Conservation (phyloP, 2,113 vertebrate genomes). For the Chaetorhynchus papuensis region DNA sequence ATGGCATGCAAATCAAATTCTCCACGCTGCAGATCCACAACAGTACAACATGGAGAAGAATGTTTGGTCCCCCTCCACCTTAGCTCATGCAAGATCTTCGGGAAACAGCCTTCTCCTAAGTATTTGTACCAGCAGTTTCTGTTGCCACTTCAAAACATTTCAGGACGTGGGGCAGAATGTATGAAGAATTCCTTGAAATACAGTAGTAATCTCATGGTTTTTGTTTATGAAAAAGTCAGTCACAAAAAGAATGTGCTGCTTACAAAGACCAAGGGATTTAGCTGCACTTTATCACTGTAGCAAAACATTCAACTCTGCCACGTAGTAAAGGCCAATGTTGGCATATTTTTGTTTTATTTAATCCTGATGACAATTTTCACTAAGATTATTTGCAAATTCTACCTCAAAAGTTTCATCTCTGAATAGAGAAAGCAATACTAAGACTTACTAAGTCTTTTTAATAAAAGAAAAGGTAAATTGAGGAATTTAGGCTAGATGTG, state of each 20-base stretch:
- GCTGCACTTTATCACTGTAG: not conserved
- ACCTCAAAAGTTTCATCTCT: not conserved
- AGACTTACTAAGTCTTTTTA: not conserved
- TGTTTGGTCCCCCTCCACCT: not conserved
- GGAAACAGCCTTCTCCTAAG: not conserved
- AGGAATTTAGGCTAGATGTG: not conserved
- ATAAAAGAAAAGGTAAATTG: not conserved
- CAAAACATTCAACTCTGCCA: not conserved
- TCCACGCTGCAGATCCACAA: rapidly evolving
- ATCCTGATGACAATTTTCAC: not conserved
- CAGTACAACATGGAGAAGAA: not conserved
- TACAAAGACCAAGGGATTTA: not conserved
- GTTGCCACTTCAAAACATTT: not conserved
- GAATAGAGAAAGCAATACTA: not conserved
- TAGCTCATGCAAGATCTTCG: not conserved
- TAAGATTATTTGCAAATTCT: not conserved
- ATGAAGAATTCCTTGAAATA: not conserved
- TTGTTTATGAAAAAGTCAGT: not conserved
- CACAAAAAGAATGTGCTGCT: not conserved
- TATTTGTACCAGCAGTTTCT: not conserved
- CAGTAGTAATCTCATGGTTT: not conserved
- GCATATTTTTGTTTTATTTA: not conserved
- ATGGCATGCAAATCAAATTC: not conserved
- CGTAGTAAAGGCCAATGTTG: not conserved
- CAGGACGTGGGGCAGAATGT: not conserved